Evolutionary conservation across 1,140 invertebrate species (phyloP), one percentile per base, ranked within the genome.

Genomic region (Muscidifurax raptorellus): DNA sequence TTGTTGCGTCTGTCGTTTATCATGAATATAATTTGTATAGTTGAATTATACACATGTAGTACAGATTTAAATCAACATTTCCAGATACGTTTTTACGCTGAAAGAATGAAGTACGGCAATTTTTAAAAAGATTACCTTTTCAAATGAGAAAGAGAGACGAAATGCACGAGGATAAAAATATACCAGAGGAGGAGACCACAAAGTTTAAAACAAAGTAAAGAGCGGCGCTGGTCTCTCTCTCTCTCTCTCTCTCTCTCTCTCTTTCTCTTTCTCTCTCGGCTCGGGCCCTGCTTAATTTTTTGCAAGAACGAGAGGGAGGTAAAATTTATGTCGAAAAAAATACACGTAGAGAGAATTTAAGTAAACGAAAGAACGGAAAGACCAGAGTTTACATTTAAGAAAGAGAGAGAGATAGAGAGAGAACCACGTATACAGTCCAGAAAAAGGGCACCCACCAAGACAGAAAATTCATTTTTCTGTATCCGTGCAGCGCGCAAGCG

Each of bases 71-170:
- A 59, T 59, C n/a, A n/a, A 7, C 6, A n/a, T 59, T 59, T 47
- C 5, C 32, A 6, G 5, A 32, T 32, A 32, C 32, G 5, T 32
- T 52, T 80, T 80, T 81, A 40, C 91, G 91, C 89, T 90, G 32
- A 52, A 22, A 47, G 7, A 47, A 4, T 22, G 4, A 22, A 22
- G 3, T n/a, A 7, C 52, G 2, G 52, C 52, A n/a, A 59, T n/a
- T 59, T 59, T 59, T 69, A 28, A 69, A 30, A 69, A 69, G 28
- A 30, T 18, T 4, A 69, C 27, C 28, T 69, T 28, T 69, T 28
- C 66, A 12, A 30, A 27, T 22, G 22, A 59, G 52, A 30, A 69
- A 28, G 66, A 27, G 28, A 69, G 27, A 28, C 0, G 25, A 28
- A 69, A n/a, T 28, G 15, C 28, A n/a, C 12, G 10, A 69, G 30